Conservation (phyloP, 2,113 vertebrate species). For the Isurus oxyrinchus region DNA sequence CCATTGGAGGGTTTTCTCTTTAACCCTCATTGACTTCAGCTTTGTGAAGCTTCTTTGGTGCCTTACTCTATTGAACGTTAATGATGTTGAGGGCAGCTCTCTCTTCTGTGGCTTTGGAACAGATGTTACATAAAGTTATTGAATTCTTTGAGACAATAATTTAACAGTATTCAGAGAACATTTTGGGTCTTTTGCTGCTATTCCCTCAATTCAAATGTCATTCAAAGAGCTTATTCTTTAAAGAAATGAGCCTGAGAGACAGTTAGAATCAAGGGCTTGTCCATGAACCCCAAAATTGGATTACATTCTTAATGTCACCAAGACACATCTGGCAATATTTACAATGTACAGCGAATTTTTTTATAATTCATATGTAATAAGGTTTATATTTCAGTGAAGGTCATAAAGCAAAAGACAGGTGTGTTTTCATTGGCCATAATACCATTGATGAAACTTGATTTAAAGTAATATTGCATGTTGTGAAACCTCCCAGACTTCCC, state of each 20-base stretch:
- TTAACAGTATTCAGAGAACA: background rate
- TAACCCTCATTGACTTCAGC: background rate
- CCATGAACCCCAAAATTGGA: constrained; percentile 10
- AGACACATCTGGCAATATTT: constrained; percentile 24
- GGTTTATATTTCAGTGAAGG: constrained; percentile 9
- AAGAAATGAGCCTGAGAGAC: background rate
- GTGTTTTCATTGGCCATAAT: constrained; percentile 23
- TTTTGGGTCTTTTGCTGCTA: background rate
- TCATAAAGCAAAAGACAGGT: background rate
- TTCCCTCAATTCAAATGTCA: background rate
- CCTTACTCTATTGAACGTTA: background rate
- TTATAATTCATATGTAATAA: background rate
- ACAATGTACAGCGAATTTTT: background rate
- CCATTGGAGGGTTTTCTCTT: background rate
- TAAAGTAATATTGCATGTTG: background rate
- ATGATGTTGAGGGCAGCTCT: background rate
- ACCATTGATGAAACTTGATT: background rate
- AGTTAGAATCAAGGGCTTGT: background rate
- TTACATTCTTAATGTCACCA: background rate
- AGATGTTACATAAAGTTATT: background rate
- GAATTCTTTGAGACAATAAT: background rate
- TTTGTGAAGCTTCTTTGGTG: background rate
- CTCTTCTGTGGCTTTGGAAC: background rate
- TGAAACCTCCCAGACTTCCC: background rate
- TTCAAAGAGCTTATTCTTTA: background rate